Evolutionary conservation across 2,888 invertebrate species (phyloP).

Genomic region (Heteromurus nitidus): DNA sequence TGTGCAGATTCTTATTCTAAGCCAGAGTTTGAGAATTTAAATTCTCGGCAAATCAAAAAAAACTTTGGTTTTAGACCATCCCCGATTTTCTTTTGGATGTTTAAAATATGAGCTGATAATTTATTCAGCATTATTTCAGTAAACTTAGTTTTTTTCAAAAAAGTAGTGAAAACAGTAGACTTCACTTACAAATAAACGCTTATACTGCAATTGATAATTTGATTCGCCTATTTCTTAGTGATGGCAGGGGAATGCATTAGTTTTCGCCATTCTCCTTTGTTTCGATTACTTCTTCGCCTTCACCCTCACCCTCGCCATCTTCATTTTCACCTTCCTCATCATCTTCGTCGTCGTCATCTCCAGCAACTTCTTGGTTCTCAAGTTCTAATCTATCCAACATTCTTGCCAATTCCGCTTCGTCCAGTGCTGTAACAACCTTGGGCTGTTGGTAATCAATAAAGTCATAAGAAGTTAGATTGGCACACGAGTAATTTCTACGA

Average conservation of each 20-base stretch:
- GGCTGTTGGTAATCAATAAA: constrained; percentile 80
- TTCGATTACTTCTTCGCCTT: constrained; percentile 77
- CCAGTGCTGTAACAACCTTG: constrained; percentile 98
- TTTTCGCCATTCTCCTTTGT: constrained; percentile 57
- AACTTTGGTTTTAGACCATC: no score
- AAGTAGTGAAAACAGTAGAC: constrained; percentile 58
- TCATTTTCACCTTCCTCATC: constrained; percentile 77
- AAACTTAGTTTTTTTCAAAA: constrained; percentile 44
- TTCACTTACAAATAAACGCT: constrained; percentile 43
- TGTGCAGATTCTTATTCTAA: no score
- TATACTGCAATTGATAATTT: constrained; percentile 27
- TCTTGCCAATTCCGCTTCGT: constrained; percentile 95
- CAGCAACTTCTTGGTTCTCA: constrained; percentile 95
- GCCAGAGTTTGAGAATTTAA: no score
- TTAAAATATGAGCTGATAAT: constrained; percentile 4
- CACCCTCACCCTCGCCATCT: constrained; percentile 77
- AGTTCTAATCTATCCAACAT: constrained; percentile 95
- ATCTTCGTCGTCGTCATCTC: constrained; percentile 85
- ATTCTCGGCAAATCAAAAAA: no score
- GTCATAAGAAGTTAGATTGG: constrained; percentile 1
- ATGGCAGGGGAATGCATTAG: constrained; percentile 56
- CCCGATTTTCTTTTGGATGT: no score
- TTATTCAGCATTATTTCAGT: constrained; percentile 43
- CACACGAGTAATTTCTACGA: background rate
- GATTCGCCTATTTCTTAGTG: constrained; percentile 39